Evolutionary conservation across 2,888 invertebrate genomes (phyloP), one percentile per base, ranked within the genome.

Genomic region (Drosophila cognata): DNA sequence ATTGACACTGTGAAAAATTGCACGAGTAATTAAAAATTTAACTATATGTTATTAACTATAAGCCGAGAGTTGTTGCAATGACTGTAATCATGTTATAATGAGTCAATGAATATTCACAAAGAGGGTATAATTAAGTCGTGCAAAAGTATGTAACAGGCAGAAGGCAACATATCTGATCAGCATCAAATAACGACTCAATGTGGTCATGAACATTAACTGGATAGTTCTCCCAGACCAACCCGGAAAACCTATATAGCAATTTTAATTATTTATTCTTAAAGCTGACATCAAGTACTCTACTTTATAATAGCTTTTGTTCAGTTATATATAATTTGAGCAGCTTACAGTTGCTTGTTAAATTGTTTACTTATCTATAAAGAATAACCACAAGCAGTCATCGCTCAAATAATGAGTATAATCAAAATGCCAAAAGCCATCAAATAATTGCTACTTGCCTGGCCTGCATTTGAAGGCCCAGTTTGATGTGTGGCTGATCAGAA

Each of bases 1-100:
- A 59, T 16, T 25, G 31, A n/a, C 33, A 31, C 62, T 59, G 38
- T 61, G 31, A 62, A 41, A 61, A 18, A 41, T 25, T 31, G 31
- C 57, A 25, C 41, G 7, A 57, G 25, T 57, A n/a, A 25, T 31
- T 41, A 25, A 38, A 29, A 31, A n/a, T 33, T n/a, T n/a, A 10
- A 41, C n/a, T 13, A 21, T 21, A 7, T 21, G 4, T 21, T 7
- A n/a, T 46, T 13, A 46, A 13, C 46, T 46, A 1, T 46, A 13
- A 46, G 46, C 25, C 46, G 25, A 25, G 46, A 46, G 21, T 25
- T 25, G 46, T 25, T 46, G 21, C 4, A 16, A 1, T 25, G 21
- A 16, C 16, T 46, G 4, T 8, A 25, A 25, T 46, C 7, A 46
- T 21, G 21, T 21, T 21, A 21, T 21, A 21, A 21, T 21, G 21